These are phyloP conservation scores for Paratrypauchen microcephalus DNA, from an alignment of 2,797 vertebrate genomes.

Conservation along the genomic window DNA sequence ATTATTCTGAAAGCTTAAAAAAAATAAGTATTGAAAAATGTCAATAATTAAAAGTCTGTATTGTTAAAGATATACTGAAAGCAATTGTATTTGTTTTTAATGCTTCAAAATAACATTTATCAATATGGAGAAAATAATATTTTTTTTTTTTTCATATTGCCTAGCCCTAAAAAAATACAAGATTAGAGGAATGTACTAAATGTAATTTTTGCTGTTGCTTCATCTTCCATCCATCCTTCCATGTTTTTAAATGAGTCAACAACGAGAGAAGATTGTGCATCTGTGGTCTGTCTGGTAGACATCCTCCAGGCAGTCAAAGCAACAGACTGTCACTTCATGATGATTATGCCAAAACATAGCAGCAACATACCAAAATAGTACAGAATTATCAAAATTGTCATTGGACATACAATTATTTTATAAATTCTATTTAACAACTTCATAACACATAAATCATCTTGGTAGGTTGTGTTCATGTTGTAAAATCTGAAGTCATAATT, in stretches of 20 bases:
- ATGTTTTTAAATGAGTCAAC: constrained; percentile 19
- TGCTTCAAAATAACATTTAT: no score
- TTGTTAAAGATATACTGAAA: no score
- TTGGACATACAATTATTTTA: not conserved
- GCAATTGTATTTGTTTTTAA: no score
- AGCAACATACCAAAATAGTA: constrained; percentile 52
- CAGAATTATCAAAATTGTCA: no score
- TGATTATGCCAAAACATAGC: constrained; percentile 50
- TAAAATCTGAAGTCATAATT: not conserved
- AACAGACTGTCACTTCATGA: constrained; percentile 51
- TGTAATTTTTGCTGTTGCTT: not conserved
- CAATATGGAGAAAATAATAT: no score
- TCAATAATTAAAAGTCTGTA: no score
- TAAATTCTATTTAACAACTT: not conserved
- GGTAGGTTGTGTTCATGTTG: not conserved
- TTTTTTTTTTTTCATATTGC: no score
- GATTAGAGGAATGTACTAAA: not conserved
- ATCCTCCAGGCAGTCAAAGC: constrained; percentile 60
- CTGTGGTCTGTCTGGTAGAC: constrained; percentile 39
- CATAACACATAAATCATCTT: constrained; percentile 24
- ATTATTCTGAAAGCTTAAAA: no score
- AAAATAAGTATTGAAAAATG: no score
- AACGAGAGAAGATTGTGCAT: constrained; percentile 23
- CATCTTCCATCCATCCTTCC: not conserved
- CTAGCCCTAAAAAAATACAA: no score